These are phyloP conservation scores for Atherinosoma microstoma DNA, from an alignment of 2,797 vertebrate genomes.

Conservation along the genomic window DNA sequence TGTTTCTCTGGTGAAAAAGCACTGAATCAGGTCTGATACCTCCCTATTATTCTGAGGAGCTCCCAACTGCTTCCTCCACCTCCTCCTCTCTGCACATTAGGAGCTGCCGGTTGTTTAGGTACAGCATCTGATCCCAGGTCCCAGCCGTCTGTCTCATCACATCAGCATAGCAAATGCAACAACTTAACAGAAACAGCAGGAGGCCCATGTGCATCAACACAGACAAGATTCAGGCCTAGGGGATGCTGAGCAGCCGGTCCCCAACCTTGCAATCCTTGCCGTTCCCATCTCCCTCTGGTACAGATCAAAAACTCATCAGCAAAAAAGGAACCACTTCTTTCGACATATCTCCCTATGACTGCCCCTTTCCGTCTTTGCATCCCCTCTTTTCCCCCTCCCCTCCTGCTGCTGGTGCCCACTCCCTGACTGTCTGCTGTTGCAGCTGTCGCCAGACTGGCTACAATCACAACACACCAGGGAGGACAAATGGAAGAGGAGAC, in stretches of 20 bases:
- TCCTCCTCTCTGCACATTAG: background rate
- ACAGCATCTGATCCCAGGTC: constrained; percentile 24
- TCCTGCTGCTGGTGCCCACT: constrained; percentile 35
- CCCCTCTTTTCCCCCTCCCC: constrained; percentile 5
- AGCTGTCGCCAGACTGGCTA: constrained; percentile 72
- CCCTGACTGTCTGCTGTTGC: constrained; percentile 65
- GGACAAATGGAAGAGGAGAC: constrained; percentile 59
- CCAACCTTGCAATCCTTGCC: background rate
- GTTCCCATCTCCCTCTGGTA: constrained; percentile 17
- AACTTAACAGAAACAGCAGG: constrained; percentile 22
- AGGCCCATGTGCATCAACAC: constrained; percentile 29
- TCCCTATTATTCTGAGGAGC: background rate
- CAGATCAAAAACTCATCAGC: constrained; percentile 49
- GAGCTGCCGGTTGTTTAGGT: constrained; percentile 28
- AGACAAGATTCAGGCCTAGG: constrained; percentile 22
- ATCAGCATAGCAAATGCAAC: constrained; percentile 11
- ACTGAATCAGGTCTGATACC: constrained; percentile 41
- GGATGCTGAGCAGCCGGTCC: constrained; percentile 36
- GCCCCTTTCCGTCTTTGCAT: constrained; percentile 27
- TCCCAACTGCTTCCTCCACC: constrained; percentile 7
- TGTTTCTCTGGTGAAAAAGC: constrained; percentile 53
- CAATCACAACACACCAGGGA: constrained; percentile 62
- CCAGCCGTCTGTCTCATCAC: constrained; percentile 2
- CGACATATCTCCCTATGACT: constrained; percentile 3
- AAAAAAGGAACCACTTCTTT: constrained; percentile 26